phyloP scores from a whole-genome alignment of 2,113 vertebrate species.

The Oxygymnocypris stewartii region DNA sequence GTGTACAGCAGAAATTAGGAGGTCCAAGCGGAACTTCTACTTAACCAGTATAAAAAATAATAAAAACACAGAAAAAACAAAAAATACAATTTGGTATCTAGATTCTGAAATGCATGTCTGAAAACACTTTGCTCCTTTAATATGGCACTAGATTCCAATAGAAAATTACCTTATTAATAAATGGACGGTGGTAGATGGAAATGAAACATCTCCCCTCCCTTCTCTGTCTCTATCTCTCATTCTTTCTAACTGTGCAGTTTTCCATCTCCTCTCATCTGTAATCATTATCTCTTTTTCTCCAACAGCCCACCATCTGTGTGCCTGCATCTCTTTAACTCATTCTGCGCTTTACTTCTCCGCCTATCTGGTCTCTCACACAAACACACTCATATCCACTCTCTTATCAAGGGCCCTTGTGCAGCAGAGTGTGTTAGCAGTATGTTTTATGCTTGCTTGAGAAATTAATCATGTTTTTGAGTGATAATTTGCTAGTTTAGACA shows the following conservation, averaged over 20 bases:
- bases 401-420: slow-evolving; percentile 29
- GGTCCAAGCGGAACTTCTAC: neutral
- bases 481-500: slow-evolving; percentile 13
- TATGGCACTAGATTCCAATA: neutral
- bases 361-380: slow-evolving; percentile 26
- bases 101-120: slow-evolving; percentile 18
- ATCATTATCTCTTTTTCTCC: slow-evolving; percentile 46
- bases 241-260: slow-evolving; percentile 12
- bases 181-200: slow-evolving; percentile 21
- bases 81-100: neutral
- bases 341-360: slow-evolving; percentile 16
- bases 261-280: slow-evolving; percentile 49
- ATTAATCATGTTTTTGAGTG: slow-evolving; percentile 26
- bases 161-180: slow-evolving; percentile 40
- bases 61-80: neutral
- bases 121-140: slow-evolving; percentile 24
- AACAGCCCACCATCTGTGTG: slow-evolving; percentile 49
- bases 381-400: slow-evolving; percentile 24
- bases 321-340: slow-evolving; percentile 28
- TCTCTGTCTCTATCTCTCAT: neutral
- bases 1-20: neutral
- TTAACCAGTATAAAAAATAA: neutral
- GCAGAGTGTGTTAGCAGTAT: slow-evolving; percentile 16
- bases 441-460: slow-evolving; percentile 22
- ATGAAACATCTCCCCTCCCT: slow-evolving; percentile 13